Evolutionary conservation across 2,888 invertebrate genomes (phyloP), one percentile per base, ranked within the genome.

Genomic region (Zaprionus obscuricornis): DNA sequence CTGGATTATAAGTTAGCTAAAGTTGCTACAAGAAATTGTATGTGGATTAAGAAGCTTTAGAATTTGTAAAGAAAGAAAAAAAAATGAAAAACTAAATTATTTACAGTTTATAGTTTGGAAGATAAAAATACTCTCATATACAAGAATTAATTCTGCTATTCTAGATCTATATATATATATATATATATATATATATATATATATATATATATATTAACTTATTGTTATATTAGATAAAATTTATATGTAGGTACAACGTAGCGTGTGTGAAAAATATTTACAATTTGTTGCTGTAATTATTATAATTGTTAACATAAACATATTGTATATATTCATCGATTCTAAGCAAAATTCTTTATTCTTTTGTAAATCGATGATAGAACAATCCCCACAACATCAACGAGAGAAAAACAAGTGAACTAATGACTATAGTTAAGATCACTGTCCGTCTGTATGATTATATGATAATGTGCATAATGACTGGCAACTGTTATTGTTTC

Each of bases 401-500:
- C 18, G 13, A 42, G 13, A 29, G 6, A 31, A 22, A 24, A 22
- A 40, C 20, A 37, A 29, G 14, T 46, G 43, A 47, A 20, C 24
- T 49, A 52, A 63, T 69, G 49, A 54, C 57, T 57, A 69, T 39
- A 52, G 63, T 43, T 29, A 29, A 58, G 37, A 55, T 65, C 31
- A 45, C 6, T 54, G 58, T 36, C 31, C 57, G 55, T 49, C 6
- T 54, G 58, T 36, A 34, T 59, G 55, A 54, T 51, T 77, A 40
- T 46, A 66, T 57, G 50, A 70, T 74, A 75, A 69, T 64, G 74
- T 39, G 39, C 66, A 77, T 76, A 74, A 77, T 82, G 67, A 55
- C 60, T 39, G 66, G 8, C 66, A 66, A 18, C 36, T 66, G 51
- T 60, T 63, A 43, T 52, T 37, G 26, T 27, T 49, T 20, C 18